Evolutionary conservation across 2,797 vertebrate genomes (phyloP).

Genomic region (Tiaroga cobitis): DNA sequence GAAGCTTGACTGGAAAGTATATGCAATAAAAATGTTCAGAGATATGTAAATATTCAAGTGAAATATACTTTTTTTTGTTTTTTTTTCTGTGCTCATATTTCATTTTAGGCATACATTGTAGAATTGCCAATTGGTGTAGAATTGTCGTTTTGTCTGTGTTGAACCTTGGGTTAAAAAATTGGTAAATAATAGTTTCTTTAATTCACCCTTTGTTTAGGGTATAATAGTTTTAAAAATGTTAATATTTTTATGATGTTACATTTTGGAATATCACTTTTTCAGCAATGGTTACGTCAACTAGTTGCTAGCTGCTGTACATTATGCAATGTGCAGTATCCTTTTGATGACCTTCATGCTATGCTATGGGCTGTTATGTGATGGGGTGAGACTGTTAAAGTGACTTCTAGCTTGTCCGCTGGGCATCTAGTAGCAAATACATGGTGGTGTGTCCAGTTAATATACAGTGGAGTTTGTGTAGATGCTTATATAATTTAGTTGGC

Average conservation of each 20-base stretch:
- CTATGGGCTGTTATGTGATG: background rate
- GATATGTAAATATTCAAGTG: background rate
- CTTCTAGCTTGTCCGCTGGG: background rate
- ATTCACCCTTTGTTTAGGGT: background rate
- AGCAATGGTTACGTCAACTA: background rate
- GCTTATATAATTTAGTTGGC: background rate
- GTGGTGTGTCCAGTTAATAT: conserved; percentile 6
- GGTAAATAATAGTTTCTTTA: background rate
- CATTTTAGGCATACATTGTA: background rate
- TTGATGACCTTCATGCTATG: background rate
- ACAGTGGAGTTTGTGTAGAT: background rate
- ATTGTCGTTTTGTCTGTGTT: background rate
- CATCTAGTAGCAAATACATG: conserved; percentile 1
- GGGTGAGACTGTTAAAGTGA: background rate
- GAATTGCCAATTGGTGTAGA: background rate
- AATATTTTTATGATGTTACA: background rate
- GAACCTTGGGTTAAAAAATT: background rate
- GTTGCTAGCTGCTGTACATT: background rate
- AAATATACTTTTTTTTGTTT: background rate
- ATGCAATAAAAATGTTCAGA: background rate
- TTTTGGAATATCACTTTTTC: conserved; percentile 6
- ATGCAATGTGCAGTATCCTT: background rate
- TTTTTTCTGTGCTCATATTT: background rate
- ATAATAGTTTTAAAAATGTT: background rate
- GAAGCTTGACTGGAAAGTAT: background rate